Base-by-base conservation (phyloP, 2,888 invertebrate genomes). In the Chrysopilus asiliformis region DNA sequence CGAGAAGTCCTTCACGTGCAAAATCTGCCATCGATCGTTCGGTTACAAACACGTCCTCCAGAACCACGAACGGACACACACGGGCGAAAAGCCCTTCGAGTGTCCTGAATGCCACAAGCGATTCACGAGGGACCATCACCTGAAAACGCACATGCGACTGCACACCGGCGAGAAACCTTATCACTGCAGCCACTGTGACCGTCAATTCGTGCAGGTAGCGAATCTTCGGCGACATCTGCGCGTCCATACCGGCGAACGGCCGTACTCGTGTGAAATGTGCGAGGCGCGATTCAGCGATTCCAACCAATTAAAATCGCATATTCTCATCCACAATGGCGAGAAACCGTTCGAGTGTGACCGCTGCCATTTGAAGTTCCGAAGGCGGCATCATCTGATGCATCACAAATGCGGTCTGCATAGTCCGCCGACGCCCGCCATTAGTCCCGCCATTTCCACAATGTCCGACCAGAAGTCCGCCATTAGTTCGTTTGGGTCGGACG, bases 101-200 rank as follows among this genome's bases (percentile, higher is more conserved):
- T 91, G 91, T 53, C 79, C 78, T 19, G 84, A 87, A 60, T 91
- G 91, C 56, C 82, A 87, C 57, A 91, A 91, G 60, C 72, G 87
- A 45, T 91, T 91, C 62, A 91, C 90, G 2, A 72, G 91, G 33
- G 91, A 91, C 57, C 91, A 91, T 53, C 91, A 91, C 53, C 68
- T 91, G 35, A 91, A 91, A 65, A 91, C 91, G 1, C 91, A 91
- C 63, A 81, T 91, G 71, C 71, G 91, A 17, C 66, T 91, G 42
- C 91, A 91, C 60, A 91, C 91, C 2, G 91, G 91, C 1, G 91
- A 91, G 59, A 84, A 90, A 52, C 91, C 91, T 0, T 91, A 90
- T 62, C 81, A 83, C 53, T 91, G 91, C 64, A 79, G 79, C 35
- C 86, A 86, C 59, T 91, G 91, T 65, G 87, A 90, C 45, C 74